Percentiles rank a stretch among this genome's conserved stretches.
Evolutionary conservation across 2,113 vertebrate species (phyloP).

Genomic region (Mus musculus): GRCm39 chr8:64028001-64028500

Average conservation of each 20-base stretch:
- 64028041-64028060: not conserved
- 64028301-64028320: not conserved
- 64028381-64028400: not conserved
- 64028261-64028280: not conserved
- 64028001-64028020: not conserved
- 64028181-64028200: no score
- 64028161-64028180: not conserved
- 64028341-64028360: no score
- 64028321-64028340: no score
- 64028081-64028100: not conserved
- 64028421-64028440: slow-evolving; percentile 6
- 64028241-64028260: not conserved
- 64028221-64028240: no score
- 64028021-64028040: not conserved
- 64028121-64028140: not conserved
- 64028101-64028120: not conserved
- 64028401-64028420: not conserved
- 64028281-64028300: not conserved
- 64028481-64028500: not conserved
- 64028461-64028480: not conserved
- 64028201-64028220: no score
- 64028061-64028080: slow-evolving; percentile 17
- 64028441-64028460: not conserved
- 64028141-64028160: not conserved
- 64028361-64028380: no score